Conservation (phyloP, 2,113 vertebrate species). For the Pedionomus torquatus region DNA sequence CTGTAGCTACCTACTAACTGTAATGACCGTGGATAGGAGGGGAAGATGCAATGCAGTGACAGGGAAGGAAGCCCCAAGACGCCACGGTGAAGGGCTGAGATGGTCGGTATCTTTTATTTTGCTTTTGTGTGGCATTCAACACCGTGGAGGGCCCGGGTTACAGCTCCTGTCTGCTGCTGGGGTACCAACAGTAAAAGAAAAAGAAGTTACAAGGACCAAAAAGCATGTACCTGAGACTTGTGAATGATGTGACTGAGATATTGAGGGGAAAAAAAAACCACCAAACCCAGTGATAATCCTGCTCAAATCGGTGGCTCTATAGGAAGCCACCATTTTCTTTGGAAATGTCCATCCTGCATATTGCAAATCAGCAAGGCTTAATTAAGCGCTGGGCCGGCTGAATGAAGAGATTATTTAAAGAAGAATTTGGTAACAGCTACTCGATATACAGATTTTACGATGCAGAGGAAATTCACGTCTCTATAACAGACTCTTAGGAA, state of each 20-base stretch:
- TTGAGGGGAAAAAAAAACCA: background rate
- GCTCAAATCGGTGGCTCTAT: background rate
- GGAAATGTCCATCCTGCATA: background rate
- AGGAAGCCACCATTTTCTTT: background rate
- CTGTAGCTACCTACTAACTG: background rate
- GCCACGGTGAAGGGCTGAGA: background rate
- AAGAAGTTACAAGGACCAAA: background rate
- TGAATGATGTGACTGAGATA: background rate
- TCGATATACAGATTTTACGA: background rate
- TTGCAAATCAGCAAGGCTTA: constrained; percentile 24
- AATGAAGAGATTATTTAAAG: background rate
- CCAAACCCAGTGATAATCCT: background rate
- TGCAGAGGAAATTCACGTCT: background rate
- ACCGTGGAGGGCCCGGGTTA: background rate
- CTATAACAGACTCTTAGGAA: background rate
- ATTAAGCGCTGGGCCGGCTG: background rate
- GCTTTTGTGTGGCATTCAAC: background rate
- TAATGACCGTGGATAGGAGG: background rate
- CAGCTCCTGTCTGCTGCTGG: background rate
- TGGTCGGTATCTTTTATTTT: background rate
- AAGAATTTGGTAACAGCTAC: background rate
- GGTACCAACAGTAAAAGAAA: background rate
- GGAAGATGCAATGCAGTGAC: background rate
- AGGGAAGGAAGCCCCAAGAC: background rate
- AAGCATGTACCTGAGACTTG: background rate